Base-by-base conservation (phyloP, 2,113 vertebrate genomes). In the Oncorhynchus nerka region DNA sequence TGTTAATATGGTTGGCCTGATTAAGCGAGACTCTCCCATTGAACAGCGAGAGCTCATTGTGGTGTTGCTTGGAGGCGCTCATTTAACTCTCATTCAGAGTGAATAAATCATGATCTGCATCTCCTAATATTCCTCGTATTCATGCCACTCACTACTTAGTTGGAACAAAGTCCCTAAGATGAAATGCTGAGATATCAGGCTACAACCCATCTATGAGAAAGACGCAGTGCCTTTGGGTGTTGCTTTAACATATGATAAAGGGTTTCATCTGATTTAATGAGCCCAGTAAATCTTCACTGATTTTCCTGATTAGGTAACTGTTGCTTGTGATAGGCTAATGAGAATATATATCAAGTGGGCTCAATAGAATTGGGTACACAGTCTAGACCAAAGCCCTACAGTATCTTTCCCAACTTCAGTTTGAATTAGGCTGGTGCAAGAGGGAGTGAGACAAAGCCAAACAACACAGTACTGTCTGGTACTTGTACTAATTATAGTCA, bases 311-410 rank as follows among this genome's bases (percentile, higher is more conserved):
- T 87, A 82, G 89, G 79, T 87, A 91, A 88, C 87, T 88, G 85
- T 88, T 89, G 80, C 84, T 86, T 77, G 68, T 78, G 78, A 89
- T 90, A 62, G 84, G 80, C 77, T 90, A 93, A 92, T 92, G 86
- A 84, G 81, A 89, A 90, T 86, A 88, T 83, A 92, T 88, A 79
- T 78, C 71, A 72, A 77, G 66, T 87, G 81, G 81, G 77, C 84
- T 26, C 91, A 90, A 90, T 90, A 76, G 76, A 86, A 84, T 89
- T 91, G 73, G 78, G 76, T 77, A 77, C 61, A 74, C 74, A 88
- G 75, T 88, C n/a, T 62, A 62, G 20, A 4, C 59, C 59, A 22
- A 8, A 32, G 32, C 30, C 13, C 30, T 77, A 83, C 76, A 79
- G 79, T 66, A 62, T 69, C 68, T 34, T 8, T 68, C 57, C 62